phyloP scores from a whole-genome alignment of 1,140 invertebrate genomes.

The Trinorchestia longiramus region DNA sequence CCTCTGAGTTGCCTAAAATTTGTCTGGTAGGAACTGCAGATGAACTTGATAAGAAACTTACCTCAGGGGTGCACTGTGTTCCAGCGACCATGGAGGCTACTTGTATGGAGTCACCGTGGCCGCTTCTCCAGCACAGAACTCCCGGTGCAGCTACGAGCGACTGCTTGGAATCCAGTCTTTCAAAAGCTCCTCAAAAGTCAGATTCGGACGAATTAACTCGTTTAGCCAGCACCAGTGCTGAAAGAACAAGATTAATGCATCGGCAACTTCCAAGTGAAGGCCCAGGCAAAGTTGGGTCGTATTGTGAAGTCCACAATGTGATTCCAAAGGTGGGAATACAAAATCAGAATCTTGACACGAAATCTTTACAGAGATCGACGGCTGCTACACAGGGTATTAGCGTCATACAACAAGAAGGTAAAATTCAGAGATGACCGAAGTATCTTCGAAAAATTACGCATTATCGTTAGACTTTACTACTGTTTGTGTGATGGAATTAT shows the following conservation, averaged over 20 bases:
- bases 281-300: neutral
- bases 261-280: neutral
- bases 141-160: neutral
- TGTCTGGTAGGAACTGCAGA: no score
- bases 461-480: neutral
- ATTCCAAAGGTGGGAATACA: neutral
- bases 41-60: neutral
- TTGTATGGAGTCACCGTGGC: neutral
- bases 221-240: neutral
- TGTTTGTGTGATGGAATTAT: constrained; percentile 26
- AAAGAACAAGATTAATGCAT: neutral
- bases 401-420: neutral
- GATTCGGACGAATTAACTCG: neutral
- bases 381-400: neutral
- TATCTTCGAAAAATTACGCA: neutral
- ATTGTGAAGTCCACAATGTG: constrained; percentile 2
- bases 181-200: neutral
- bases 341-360: neutral
- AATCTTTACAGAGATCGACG: neutral
- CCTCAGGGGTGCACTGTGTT: neutral
- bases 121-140: neutral
- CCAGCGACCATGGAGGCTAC: neutral
- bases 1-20: no score
- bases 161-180: neutral
- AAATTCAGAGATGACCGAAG: constrained; percentile 14